Conservation (phyloP, 2,797 vertebrate species). For the Thunnus albacares region DNA sequence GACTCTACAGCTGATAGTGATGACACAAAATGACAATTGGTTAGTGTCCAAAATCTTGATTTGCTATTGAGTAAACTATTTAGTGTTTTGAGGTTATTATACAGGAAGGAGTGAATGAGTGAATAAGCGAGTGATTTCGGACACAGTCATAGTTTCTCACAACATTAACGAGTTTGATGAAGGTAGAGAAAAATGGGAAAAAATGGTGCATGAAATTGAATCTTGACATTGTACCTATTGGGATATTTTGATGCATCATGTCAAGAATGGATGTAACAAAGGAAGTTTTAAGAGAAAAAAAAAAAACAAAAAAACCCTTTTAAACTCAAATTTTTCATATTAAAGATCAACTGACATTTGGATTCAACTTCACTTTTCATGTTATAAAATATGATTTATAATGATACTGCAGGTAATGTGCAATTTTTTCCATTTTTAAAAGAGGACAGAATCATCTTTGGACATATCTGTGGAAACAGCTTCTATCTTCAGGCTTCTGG, state of each 20-base stretch:
- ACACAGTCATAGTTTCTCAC: constrained; percentile 9
- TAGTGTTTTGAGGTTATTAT: too few relatives aligned
- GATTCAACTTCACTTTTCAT: not conserved
- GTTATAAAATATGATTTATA: not conserved
- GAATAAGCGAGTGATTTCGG: too few relatives aligned
- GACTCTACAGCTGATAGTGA: too few relatives aligned
- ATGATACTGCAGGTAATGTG: not conserved
- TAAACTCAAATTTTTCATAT: too few relatives aligned
- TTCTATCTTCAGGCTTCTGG: not conserved
- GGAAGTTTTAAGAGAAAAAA: too few relatives aligned
- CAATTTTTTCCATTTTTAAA: not conserved
- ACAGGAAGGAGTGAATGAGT: too few relatives aligned
- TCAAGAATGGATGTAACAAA: not conserved
- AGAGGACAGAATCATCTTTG: not conserved
- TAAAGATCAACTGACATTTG: not conserved
- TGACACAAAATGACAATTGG: too few relatives aligned
- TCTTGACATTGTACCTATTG: not conserved
- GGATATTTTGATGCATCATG: not conserved
- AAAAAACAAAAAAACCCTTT: too few relatives aligned
- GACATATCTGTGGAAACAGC: too few relatives aligned
- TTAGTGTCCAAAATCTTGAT: too few relatives aligned
- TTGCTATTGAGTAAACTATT: too few relatives aligned
- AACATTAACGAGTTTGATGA: not conserved
- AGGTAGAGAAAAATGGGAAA: not conserved
- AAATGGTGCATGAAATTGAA: not conserved